These are phyloP conservation scores for Tetranychus urticae DNA, from an alignment of 1,140 invertebrate species.

Conservation along the genomic window DNA sequence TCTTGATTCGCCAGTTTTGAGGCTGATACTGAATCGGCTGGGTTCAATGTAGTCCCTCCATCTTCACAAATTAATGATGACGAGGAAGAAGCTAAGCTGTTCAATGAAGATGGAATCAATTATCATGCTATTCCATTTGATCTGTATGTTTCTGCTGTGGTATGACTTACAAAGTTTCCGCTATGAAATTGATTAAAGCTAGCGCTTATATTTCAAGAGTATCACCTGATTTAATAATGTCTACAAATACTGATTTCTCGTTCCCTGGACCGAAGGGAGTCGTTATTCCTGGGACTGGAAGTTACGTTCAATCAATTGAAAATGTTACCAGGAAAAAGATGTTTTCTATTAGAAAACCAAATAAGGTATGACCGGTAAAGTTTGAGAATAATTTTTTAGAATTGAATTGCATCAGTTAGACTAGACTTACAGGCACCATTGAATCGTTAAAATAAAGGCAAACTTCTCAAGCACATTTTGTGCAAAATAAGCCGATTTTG, in stretches of 20 bases:
- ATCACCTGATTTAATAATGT: too few species aligned
- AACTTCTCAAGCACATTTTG: too few species aligned
- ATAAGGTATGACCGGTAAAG: too few species aligned
- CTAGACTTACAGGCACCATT: too few species aligned
- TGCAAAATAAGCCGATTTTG: too few species aligned
- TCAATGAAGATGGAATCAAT: background rate
- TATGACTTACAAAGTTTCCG: constrained; percentile 75
- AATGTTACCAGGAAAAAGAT: constrained; percentile 53
- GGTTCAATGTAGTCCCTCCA: constrained; percentile 33
- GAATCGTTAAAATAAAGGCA: too few species aligned
- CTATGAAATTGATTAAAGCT: constrained; percentile 14
- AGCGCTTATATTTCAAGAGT: too few species aligned
- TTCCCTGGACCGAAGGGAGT: too few species aligned
- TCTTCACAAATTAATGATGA: background rate
- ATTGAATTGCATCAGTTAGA: too few species aligned
- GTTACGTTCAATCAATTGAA: constrained; percentile 55
- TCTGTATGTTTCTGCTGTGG: constrained; percentile 50
- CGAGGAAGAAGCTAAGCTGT: background rate
- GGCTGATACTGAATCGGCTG: constrained; percentile 51
- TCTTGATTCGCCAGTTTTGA: constrained; percentile 35
- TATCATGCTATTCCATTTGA: too few species aligned
- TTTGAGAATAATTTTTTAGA: too few species aligned
- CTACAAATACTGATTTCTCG: too few species aligned
- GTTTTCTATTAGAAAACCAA: constrained; percentile 63
- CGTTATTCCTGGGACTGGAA: constrained; percentile 24